These are phyloP conservation scores for Hyposmocoma kahamanoa DNA, from an alignment of 1,140 invertebrate species.

Conservation along the genomic window DNA sequence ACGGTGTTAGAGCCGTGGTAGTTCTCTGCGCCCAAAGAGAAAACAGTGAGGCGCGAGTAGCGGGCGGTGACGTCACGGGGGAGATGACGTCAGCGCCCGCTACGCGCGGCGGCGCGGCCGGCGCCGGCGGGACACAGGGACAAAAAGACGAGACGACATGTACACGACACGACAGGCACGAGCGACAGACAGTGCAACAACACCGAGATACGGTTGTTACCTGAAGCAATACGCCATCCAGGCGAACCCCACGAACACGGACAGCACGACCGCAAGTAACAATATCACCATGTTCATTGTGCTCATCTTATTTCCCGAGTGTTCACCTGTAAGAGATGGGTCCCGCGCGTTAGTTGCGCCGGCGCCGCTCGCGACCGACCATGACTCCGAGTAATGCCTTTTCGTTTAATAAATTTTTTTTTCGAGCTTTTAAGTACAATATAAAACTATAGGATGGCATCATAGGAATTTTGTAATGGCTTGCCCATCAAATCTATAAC, in stretches of 20 bases:
- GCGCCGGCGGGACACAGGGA: constrained; percentile 33
- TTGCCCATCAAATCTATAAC: too few relatives aligned
- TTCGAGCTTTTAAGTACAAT: too few relatives aligned
- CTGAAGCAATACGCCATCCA: constrained; percentile 96
- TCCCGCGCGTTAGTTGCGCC: constrained; percentile 63
- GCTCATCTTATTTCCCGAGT: constrained; percentile 86
- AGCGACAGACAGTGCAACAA: constrained; percentile 55
- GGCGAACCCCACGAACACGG: constrained; percentile 95
- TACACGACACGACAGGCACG: constrained; percentile 54
- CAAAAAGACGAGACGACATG: constrained; percentile 12
- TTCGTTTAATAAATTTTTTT: too few relatives aligned
- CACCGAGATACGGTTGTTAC: constrained; percentile 76
- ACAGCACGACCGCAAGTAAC: constrained; percentile 92
- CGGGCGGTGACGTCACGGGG: constrained; percentile 6
- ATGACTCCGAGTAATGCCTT: constrained; percentile 53
- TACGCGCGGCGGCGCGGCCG: constrained; percentile 38
- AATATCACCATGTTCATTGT: constrained; percentile 93
- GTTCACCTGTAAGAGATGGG: constrained; percentile 78
- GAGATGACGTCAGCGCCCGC: constrained; percentile 28
- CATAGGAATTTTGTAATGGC: too few relatives aligned
- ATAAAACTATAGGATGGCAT: too few relatives aligned
- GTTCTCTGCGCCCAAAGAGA: constrained; percentile 83
- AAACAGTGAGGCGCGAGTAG: constrained; percentile 46
- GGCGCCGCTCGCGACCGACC: constrained; percentile 49
- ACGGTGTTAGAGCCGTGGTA: constrained; percentile 95